A percentile compares a stretch with the other conserved stretches of the same genome.
These are phyloP conservation scores for Drosophila kuntzei DNA, from an alignment of 2,888 invertebrate genomes.

Conservation along the genomic window DNA sequence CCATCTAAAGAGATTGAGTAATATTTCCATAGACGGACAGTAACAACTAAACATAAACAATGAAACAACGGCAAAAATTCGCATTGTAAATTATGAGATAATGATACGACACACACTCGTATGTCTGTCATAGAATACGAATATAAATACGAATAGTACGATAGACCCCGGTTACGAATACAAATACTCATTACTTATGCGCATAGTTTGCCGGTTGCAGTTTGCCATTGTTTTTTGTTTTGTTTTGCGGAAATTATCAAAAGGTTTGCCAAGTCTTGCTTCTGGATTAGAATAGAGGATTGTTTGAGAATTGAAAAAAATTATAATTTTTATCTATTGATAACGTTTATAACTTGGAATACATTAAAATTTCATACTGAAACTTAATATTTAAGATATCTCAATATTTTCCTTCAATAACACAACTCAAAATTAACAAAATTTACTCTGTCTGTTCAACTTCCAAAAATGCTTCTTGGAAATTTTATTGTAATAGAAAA, in stretches of 20 bases:
- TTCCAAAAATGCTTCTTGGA: too few species aligned
- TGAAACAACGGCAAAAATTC: conserved; percentile 27
- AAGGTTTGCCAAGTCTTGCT: conserved; percentile 3
- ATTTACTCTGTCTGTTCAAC: too few species aligned
- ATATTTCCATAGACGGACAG: conserved; percentile 22
- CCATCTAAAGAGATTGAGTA: conserved; percentile 32
- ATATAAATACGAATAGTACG: neutral
- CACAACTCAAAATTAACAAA: too few species aligned
- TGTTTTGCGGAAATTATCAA: conserved; percentile 5
- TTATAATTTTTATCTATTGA: neutral
- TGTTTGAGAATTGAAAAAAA: too few species aligned
- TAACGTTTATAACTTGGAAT: neutral
- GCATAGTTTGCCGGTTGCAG: conserved; percentile 11
- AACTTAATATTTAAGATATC: neutral
- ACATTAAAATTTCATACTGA: neutral
- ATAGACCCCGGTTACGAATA: conserved; percentile 7
- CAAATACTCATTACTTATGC: conserved; percentile 23
- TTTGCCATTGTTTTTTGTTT: conserved; percentile 9
- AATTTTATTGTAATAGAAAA: too few species aligned
- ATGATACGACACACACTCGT: conserved; percentile 18
- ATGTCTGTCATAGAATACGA: conserved; percentile 17
- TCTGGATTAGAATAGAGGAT: too few species aligned
- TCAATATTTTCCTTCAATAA: neutral
- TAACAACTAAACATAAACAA: conserved; percentile 23
- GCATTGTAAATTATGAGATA: conserved; percentile 35